A percentile compares a stretch with the other conserved stretches of the same genome.
Conservation (phyloP, 2,797 vertebrate species). For the Varecia variegata region DNA sequence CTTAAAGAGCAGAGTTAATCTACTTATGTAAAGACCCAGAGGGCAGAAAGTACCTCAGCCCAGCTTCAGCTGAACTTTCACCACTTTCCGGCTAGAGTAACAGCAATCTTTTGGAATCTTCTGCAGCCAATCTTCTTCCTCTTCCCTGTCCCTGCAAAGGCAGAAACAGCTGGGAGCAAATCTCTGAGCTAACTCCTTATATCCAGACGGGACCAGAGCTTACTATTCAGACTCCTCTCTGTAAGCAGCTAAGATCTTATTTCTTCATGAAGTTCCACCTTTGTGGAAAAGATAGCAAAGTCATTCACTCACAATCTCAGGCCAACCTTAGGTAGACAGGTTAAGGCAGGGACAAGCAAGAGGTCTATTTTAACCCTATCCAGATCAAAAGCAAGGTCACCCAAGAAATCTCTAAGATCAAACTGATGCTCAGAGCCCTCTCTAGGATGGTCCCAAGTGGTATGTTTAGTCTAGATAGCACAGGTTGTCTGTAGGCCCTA, state of each 20-base stretch:
- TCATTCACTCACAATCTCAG: not conserved
- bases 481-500: not conserved
- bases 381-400: not conserved
- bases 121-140: not conserved
- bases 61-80: not conserved
- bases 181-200: not conserved
- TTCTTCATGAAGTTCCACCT: constrained; percentile 36
- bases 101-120: not conserved
- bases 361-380: not conserved
- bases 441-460: not conserved
- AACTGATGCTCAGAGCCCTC: not conserved
- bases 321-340: not conserved
- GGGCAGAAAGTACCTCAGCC: not conserved
- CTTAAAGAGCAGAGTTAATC: not conserved
- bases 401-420: not conserved
- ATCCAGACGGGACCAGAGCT: not conserved
- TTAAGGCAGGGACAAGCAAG: not conserved
- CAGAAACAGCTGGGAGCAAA: not conserved
- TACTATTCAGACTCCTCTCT: not conserved
- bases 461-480: not conserved
- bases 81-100: not conserved
- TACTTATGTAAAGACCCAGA: not conserved
- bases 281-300: not conserved
- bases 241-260: not conserved
- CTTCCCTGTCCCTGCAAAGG: constrained; percentile 6